Evolutionary conservation across 2,113 vertebrate species (phyloP).

Genomic region (Potamarius usumacintae): DNA sequence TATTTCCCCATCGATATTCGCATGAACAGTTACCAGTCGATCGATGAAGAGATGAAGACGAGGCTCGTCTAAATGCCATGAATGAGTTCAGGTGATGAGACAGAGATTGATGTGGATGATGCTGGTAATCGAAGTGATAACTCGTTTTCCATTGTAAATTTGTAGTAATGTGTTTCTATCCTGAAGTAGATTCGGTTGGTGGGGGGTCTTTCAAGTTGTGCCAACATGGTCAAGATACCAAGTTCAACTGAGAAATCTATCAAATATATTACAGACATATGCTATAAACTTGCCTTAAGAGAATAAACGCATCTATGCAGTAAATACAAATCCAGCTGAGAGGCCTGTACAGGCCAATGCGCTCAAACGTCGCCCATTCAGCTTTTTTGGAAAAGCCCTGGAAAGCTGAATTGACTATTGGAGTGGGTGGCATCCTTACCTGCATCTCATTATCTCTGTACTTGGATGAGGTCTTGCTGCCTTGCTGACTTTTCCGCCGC

Average conservation of each 20-base stretch:
- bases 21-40: background rate
- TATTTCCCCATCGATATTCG: background rate
- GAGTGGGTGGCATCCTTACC: slow-evolving; percentile 67
- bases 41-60: background rate
- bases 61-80: background rate
- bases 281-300: background rate
- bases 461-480: slow-evolving; percentile 85
- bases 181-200: background rate
- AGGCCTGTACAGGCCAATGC: background rate
- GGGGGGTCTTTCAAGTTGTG: background rate
- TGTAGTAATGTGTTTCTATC: background rate
- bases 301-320: background rate
- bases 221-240: background rate
- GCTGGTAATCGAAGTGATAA: background rate
- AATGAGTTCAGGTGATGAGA: background rate
- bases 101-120: background rate
- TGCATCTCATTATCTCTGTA: slow-evolving; percentile 89
- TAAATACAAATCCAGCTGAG: background rate
- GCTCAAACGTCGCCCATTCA: background rate
- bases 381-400: slow-evolving; percentile 1
- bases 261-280: background rate
- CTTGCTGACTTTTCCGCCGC: slow-evolving; percentile 83
- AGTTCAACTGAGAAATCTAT: background rate
- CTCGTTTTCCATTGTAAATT: background rate
- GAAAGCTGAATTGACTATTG: background rate